Conservation (phyloP, 2,888 invertebrate genomes). For the Tetrapedia diversipes region DNA sequence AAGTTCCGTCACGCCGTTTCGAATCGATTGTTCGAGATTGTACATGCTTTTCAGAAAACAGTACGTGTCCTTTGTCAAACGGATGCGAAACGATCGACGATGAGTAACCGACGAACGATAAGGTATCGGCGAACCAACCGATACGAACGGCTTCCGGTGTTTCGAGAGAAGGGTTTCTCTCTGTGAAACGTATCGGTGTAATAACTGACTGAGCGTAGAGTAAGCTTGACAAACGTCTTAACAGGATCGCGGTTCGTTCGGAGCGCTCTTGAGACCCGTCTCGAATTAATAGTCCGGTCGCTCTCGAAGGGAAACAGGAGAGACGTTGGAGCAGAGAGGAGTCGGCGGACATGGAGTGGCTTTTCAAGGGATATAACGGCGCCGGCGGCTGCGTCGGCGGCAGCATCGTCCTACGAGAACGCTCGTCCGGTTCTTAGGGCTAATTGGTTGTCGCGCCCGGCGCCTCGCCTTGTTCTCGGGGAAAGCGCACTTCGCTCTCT, state of each 20-base stretch:
- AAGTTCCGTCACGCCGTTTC: too few species aligned
- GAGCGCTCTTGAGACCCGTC: too few species aligned
- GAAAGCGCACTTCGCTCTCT: conserved; percentile 65
- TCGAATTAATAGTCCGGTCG: not conserved
- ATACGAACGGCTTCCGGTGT: conserved; percentile 71
- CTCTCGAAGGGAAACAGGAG: too few species aligned
- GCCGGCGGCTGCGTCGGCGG: conserved; percentile 2
- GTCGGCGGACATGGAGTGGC: conserved; percentile 4
- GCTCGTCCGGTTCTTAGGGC: conserved; percentile 79
- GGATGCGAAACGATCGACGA: conserved; percentile 65
- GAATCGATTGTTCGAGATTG: too few species aligned
- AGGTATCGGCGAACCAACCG: conserved; percentile 72
- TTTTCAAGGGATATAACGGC: conserved; percentile 30
- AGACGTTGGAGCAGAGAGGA: conserved; percentile 12
- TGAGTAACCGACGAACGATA: conserved; percentile 71
- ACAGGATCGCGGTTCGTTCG: too few species aligned
- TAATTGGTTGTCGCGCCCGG: conserved; percentile 82
- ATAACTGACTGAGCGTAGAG: too few species aligned
- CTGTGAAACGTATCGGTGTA: too few species aligned
- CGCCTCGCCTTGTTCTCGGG: conserved; percentile 72
- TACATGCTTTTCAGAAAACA: too few species aligned
- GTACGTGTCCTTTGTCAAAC: not conserved
- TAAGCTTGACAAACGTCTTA: too few species aligned
- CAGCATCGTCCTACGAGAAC: conserved; percentile 39
- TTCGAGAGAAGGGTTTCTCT: conserved; percentile 40